Percentiles rank a stretch among this genome's conserved stretches.
Conservation (phyloP, 2,113 vertebrate species). For the Lycaon pictus region DNA sequence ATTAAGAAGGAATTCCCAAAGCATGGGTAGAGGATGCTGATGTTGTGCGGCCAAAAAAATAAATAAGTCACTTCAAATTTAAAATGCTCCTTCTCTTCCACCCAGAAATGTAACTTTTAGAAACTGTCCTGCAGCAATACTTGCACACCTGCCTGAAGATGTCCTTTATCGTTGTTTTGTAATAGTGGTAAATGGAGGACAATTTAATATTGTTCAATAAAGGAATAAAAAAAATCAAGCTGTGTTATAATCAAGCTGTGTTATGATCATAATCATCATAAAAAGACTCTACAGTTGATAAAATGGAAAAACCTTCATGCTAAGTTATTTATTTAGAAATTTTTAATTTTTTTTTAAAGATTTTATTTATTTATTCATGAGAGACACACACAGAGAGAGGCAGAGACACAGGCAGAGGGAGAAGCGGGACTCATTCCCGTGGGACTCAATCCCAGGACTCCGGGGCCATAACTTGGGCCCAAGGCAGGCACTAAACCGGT, state of each 20-base stretch:
- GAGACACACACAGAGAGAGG: too few relatives aligned
- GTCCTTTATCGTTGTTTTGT: background rate
- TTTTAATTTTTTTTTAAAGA: too few relatives aligned
- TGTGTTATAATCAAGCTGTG: background rate
- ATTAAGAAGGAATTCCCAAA: background rate
- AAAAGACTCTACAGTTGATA: background rate
- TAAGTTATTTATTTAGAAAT: background rate
- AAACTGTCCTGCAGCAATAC: background rate
- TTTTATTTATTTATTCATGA: too few relatives aligned
- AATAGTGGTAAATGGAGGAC: background rate
- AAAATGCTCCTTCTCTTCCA: slow-evolving; percentile 8
- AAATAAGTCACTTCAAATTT: slow-evolving; percentile 4
- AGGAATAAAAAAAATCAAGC: background rate
- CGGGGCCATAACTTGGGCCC: too few relatives aligned
- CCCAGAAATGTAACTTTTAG: slow-evolving; percentile 25
- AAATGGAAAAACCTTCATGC: background rate
- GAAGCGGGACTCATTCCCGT: too few relatives aligned
- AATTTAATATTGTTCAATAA: background rate
- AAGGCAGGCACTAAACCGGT: too few relatives aligned
- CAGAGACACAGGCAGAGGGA: too few relatives aligned
- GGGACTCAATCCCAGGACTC: too few relatives aligned
- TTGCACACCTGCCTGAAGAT: background rate
- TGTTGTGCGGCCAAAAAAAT: background rate
- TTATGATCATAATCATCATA: too few relatives aligned
- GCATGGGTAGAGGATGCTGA: background rate